Evolutionary conservation across 1,140 invertebrate species (phyloP), one percentile per base, ranked within the genome.

Genomic region (Pogonomyrmex barbatus): DNA sequence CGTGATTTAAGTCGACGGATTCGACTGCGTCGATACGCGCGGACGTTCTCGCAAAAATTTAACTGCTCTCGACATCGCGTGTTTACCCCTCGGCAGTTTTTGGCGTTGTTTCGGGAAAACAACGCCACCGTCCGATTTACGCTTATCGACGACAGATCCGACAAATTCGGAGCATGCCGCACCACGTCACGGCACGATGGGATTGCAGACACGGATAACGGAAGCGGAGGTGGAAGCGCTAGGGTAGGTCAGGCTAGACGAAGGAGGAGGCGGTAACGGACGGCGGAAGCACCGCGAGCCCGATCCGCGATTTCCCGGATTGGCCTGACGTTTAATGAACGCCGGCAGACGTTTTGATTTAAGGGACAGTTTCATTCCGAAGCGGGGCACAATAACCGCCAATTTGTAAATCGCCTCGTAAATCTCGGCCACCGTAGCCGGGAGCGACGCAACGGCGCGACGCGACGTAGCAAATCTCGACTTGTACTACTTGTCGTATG

Each of bases 341-440:
- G 94, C 88, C 91, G 93, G 90, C 92, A 94, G 92, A 94, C 92
- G 91, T 93, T 94, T 94, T 94, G 94, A 95, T 94, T 95, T 95
- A 94, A 88, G 91, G 93, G 92, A 94, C 93, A 94, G 94, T 95
- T 94, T 94, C 93, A 94, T 94, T 94, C 94, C 93, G 92, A 91
- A 91, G 88, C 91, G 90, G 91, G 88, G 91, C 91, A 94, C 94
- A 95, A 95, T 95, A 95, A 95, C 94, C 94, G 92, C 94, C 94
- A 95, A 95, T 95, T 95, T 94, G 94, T 94, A 94, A 95, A 95
- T 95, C 94, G 92, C 93, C 91, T 94, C 94, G 93, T 95, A 95
- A 95, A 95, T 95, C 92, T 94, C 91, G 89, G 70, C 39, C 52
- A 30, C 67, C 71, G 87, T 65, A 63, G 24, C 47, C 73, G 39